Evolutionary conservation across 2,888 invertebrate species (phyloP).

Genomic region (Drosophila dives): DNA sequence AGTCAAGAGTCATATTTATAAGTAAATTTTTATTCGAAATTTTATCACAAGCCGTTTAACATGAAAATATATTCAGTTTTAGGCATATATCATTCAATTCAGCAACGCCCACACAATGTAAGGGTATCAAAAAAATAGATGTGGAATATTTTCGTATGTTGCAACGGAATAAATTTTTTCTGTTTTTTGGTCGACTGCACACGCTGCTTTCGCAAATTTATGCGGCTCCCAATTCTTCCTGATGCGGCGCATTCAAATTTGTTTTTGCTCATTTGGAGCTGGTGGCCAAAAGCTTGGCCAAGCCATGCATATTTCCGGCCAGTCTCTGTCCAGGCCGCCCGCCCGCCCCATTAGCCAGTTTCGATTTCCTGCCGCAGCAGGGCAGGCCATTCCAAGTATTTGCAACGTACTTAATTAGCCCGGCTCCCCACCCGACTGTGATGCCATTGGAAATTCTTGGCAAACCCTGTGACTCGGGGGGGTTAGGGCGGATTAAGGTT

Average conservation of each 20-base stretch:
- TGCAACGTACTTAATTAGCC: slow-evolving; percentile 69
- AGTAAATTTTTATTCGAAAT: background rate
- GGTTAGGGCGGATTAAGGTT: slow-evolving; percentile 2
- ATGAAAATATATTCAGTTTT: background rate
- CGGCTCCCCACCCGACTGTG: slow-evolving; percentile 21
- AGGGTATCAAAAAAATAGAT: slow-evolving; percentile 16
- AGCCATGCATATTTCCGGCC: slow-evolving; percentile 80
- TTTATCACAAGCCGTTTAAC: background rate
- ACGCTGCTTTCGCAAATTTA: slow-evolving; percentile 26
- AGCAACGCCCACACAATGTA: background rate
- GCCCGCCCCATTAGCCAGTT: slow-evolving; percentile 55
- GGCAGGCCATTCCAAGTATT: slow-evolving; percentile 63
- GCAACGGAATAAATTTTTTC: slow-evolving; percentile 67
- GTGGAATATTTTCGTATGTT: slow-evolving; percentile 31
- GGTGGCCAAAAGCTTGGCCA: slow-evolving; percentile 59
- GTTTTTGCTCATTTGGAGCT: slow-evolving; percentile 62
- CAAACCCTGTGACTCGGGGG: slow-evolving; percentile 31
- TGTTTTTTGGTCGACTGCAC: slow-evolving; percentile 69
- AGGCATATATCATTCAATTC: background rate
- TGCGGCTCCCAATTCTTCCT: slow-evolving; percentile 64
- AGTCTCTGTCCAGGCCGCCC: slow-evolving; percentile 20
- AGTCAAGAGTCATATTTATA: background rate
- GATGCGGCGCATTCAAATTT: slow-evolving; percentile 72
- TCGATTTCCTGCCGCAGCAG: slow-evolving; percentile 63
- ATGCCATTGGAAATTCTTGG: slow-evolving; percentile 46